Conservation (phyloP, 2,888 invertebrate genomes). For the Hoplodrina ambigua region DNA sequence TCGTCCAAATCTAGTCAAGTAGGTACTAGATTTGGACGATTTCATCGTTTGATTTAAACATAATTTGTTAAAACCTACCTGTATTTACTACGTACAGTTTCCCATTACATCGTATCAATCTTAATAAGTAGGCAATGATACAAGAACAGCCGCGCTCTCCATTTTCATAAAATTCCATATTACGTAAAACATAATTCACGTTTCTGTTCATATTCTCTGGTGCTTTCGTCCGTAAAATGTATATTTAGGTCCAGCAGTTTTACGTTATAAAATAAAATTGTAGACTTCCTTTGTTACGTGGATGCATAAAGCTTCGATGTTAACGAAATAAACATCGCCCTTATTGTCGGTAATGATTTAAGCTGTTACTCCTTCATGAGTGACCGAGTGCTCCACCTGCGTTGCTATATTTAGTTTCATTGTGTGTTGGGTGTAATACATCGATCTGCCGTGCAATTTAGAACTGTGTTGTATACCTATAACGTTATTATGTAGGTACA, state of each 20-base stretch:
- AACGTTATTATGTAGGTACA: slow-evolving; percentile 36
- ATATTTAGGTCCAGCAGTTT: slow-evolving; percentile 46
- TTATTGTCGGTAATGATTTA: slow-evolving; percentile 68
- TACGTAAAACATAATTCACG: slow-evolving; percentile 45
- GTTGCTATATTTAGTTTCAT: slow-evolving; percentile 87
- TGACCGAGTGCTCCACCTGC: slow-evolving; percentile 80
- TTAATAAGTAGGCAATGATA: slow-evolving; percentile 5
- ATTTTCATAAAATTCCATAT: slow-evolving; percentile 47
- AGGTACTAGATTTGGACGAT: no score
- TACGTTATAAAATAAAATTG: slow-evolving; percentile 48
- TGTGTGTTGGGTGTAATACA: slow-evolving; percentile 84
- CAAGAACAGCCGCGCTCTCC: slow-evolving; percentile 14
- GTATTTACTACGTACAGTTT: slow-evolving; percentile 16
- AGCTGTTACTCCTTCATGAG: slow-evolving; percentile 75
- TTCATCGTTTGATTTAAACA: no score
- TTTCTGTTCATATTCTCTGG: slow-evolving; percentile 39
- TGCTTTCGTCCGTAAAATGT: slow-evolving; percentile 49
- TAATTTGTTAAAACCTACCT: slow-evolving; percentile 12
- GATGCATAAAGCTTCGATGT: slow-evolving; percentile 48
- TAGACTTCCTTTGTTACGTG: slow-evolving; percentile 54
- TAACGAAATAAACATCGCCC: slow-evolving; percentile 57
- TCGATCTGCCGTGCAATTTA: slow-evolving; percentile 77
- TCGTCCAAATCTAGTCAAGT: no score
- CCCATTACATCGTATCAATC: slow-evolving; percentile 27
- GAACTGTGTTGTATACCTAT: slow-evolving; percentile 59